phyloP scores from a whole-genome alignment of 2,113 vertebrate genomes.

The Orientallactaga bullata region DNA sequence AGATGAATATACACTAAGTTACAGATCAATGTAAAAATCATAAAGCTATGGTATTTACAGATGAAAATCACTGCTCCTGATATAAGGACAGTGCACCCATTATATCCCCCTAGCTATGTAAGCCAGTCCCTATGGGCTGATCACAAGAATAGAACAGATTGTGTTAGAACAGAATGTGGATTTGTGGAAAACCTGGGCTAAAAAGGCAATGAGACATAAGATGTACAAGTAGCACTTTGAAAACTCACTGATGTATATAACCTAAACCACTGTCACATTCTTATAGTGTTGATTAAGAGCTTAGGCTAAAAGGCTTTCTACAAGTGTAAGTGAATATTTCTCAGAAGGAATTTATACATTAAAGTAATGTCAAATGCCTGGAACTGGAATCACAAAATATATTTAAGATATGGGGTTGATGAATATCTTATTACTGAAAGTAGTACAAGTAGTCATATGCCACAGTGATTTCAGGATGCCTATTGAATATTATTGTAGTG shows the following conservation, averaged over 20 bases:
- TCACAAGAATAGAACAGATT: not conserved
- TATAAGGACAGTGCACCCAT: too few relatives aligned
- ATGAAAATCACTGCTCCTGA: not conserved
- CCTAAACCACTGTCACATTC: not conserved
- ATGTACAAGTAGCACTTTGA: not conserved
- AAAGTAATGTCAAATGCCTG: not conserved
- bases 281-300: not conserved
- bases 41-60: not conserved
- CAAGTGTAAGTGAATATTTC: not conserved
- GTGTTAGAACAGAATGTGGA: not conserved
- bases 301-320: not conserved
- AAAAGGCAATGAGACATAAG: not conserved
- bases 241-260: not conserved
- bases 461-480: not conserved
- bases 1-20: not conserved
- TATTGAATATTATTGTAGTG: not conserved
- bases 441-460: not conserved
- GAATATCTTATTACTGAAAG: not conserved
- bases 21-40: not conserved
- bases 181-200: not conserved
- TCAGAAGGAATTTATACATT: conserved; percentile 4
- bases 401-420: not conserved
- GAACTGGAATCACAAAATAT: not conserved
- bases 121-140: not conserved
- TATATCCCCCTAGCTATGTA: not conserved